A percentile compares a stretch with the other conserved stretches of the same genome.
Evolutionary conservation across 2,888 invertebrate genomes (phyloP).

Genomic region (Cynaeus angustus): DNA sequence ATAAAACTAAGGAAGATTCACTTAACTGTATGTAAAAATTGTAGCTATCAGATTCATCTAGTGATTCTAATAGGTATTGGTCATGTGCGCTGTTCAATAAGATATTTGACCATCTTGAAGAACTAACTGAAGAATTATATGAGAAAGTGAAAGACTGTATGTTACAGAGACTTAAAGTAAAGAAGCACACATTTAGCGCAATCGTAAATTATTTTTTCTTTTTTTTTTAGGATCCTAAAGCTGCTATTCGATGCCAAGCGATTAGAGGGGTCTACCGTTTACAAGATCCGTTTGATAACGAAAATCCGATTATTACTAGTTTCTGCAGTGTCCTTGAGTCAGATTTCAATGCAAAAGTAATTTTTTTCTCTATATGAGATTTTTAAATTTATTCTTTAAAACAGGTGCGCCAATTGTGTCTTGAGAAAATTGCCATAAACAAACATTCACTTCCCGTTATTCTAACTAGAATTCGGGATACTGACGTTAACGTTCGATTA

Average conservation of each 20-base stretch:
- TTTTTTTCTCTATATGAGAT: too few relatives aligned
- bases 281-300: slow-evolving; percentile 84
- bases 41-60: slow-evolving; percentile 7
- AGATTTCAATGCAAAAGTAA: slow-evolving; percentile 79
- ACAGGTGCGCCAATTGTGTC: slow-evolving; percentile 75
- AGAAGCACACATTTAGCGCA: too few relatives aligned
- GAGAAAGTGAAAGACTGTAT: slow-evolving; percentile 82
- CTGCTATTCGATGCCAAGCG: slow-evolving; percentile 86
- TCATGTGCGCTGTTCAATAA: slow-evolving; percentile 86
- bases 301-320: slow-evolving; percentile 84
- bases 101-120: slow-evolving; percentile 80
- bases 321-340: slow-evolving; percentile 82
- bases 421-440: slow-evolving; percentile 84
- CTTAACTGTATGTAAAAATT: not conserved
- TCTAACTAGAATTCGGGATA: slow-evolving; percentile 83
- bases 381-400: too few relatives aligned
- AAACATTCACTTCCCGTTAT: slow-evolving; percentile 78
- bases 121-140: slow-evolving; percentile 85
- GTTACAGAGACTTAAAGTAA: slow-evolving; percentile 69
- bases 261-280: slow-evolving; percentile 85
- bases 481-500: slow-evolving; percentile 83
- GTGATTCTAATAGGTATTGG: slow-evolving; percentile 79
- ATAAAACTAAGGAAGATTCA: not conserved
- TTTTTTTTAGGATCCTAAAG: slow-evolving; percentile 78
- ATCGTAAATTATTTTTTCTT: too few relatives aligned